Evolutionary conservation across 2,888 invertebrate genomes (phyloP).

Genomic region (Agrotis ipsilon): DNA sequence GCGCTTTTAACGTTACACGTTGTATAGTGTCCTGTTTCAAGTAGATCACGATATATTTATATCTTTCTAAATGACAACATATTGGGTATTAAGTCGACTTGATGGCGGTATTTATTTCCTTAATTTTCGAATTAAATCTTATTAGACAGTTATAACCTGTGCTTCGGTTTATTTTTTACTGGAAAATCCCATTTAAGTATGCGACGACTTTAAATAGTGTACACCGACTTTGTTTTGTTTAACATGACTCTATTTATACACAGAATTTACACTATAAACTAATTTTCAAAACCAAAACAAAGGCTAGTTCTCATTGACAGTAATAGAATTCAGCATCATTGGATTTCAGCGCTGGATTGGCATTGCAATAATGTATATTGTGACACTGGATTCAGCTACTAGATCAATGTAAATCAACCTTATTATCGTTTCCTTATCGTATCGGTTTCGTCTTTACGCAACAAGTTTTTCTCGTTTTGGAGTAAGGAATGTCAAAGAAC

Average conservation of each 20-base stretch:
- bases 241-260: not conserved
- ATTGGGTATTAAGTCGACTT: slow-evolving; percentile 50
- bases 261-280: too few species aligned
- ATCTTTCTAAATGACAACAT: slow-evolving; percentile 55
- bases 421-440: too few species aligned
- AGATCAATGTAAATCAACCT: too few species aligned
- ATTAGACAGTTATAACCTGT: slow-evolving; percentile 41
- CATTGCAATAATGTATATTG: too few species aligned
- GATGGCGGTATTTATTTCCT: slow-evolving; percentile 55
- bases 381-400: too few species aligned
- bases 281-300: too few species aligned
- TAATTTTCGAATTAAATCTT: slow-evolving; percentile 55
- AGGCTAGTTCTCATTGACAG: too few species aligned
- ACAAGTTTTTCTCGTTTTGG: too few species aligned
- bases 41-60: slow-evolving; percentile 58
- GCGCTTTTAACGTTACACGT: too few species aligned
- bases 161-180: slow-evolving; percentile 35
- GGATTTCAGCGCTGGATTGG: too few species aligned
- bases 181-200: slow-evolving; percentile 17
- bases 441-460: too few species aligned
- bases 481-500: not conserved
- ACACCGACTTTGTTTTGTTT: not conserved
- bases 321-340: too few species aligned
- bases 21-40: slow-evolving; percentile 35
- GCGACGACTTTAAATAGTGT: not conserved